These are phyloP conservation scores for Macrophya alboannulata DNA, from an alignment of 2,888 invertebrate genomes.

Conservation along the genomic window DNA sequence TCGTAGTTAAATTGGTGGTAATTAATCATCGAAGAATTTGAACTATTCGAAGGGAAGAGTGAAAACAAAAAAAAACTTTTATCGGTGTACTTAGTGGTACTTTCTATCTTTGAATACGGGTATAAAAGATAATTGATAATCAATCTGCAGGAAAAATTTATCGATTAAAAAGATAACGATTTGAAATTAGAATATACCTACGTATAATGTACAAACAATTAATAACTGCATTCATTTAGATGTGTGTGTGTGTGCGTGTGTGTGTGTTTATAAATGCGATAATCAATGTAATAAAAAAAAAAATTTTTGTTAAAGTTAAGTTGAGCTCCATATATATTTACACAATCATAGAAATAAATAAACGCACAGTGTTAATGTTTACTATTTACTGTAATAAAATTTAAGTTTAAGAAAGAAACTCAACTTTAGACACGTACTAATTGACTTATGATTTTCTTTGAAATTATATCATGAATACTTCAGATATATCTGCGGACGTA, in stretches of 20 bases:
- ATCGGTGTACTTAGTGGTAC: background rate
- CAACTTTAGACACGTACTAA: background rate
- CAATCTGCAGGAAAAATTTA: conserved; percentile 1
- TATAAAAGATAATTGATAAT: conserved; percentile 24
- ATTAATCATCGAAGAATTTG: background rate
- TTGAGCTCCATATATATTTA: background rate
- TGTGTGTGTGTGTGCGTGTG: too few species aligned
- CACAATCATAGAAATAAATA: conserved; percentile 31
- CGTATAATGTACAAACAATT: background rate
- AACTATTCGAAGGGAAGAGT: background rate
- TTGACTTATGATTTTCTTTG: background rate
- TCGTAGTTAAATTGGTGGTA: background rate
- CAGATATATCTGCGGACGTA: background rate
- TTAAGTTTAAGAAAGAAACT: conserved; percentile 1
- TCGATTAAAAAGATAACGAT: conserved; percentile 18
- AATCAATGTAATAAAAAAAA: background rate
- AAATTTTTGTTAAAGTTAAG: background rate
- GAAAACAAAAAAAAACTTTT: background rate
- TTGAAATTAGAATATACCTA: background rate
- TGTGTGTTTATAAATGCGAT: background rate
- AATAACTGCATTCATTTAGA: background rate
- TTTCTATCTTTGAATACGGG: conserved; percentile 21
- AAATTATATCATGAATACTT: background rate
- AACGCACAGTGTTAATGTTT: background rate
- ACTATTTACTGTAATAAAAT: background rate